Evolutionary conservation across 2,797 vertebrate genomes (phyloP), one percentile per base, ranked within the genome.

Genomic region (Pelobates cultripes): DNA sequence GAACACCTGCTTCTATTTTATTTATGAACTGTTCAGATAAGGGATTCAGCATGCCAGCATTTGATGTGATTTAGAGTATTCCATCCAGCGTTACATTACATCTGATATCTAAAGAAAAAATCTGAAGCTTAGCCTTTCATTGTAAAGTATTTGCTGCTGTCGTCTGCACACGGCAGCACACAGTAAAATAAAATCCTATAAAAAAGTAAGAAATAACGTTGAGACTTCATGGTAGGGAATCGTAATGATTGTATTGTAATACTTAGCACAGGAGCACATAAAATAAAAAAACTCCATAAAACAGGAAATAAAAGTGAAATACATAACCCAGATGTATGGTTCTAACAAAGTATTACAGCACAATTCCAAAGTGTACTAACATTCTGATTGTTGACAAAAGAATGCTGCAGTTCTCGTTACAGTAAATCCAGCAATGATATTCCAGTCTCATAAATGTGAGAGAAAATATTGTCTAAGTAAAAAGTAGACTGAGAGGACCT

Each of bases 201-300:
- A 78, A 83, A 61, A 41, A 61, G 17, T 45, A 83, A 63, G 47
- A 41, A 61, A 12, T 45, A 77, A 72, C 57, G 2, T 45, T 66
- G 68, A n/a, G 9, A 51, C 47, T 82, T 47, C 75, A 77, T 77
- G 69, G 68, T 14, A 57, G 43, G 17, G 75, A 82, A 82, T 77
- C 61, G 9, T 64, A 68, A 72, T 82, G 75, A 17, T 28, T 45
- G 69, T 42, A 67, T 77, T 77, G 69, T 71, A 72, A 71, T 78
- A 66, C 45, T 57, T 72, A 82, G 69, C 71, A 41, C 47, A 68
- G 61, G 3, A 57, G 61, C 43, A 78, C 47, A 73, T 82, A 82
- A 82, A 82, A 72, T 71, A 82, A 60, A 82, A n/a, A 66, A 72
- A 73, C 60, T 82, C 80, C 47, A 73, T 82, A 73, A 82, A 73